These are phyloP conservation scores for Eupithecia exiguata DNA, from an alignment of 2,888 invertebrate species.

Conservation along the genomic window DNA sequence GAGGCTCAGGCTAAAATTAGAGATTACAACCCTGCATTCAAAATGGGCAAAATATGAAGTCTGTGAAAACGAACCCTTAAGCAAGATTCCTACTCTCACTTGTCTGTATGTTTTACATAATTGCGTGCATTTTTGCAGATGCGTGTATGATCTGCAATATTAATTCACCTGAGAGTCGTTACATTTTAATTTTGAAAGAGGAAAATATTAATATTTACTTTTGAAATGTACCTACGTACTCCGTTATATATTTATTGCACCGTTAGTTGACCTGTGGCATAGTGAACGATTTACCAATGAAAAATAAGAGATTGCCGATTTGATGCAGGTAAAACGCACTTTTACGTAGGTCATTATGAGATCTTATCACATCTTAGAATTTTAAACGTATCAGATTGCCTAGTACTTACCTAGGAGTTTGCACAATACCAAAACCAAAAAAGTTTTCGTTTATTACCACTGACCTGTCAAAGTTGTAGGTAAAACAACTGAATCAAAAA, in stretches of 20 bases:
- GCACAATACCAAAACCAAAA: no score
- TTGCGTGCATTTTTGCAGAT: conserved; percentile 22
- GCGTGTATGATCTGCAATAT: conserved; percentile 20
- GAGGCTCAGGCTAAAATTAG: not conserved
- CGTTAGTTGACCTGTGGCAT: not conserved
- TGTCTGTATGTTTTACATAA: conserved; percentile 3
- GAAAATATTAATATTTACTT: conserved; percentile 10
- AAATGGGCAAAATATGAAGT: not conserved
- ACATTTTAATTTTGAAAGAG: conserved; percentile 5
- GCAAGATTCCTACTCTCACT: not conserved
- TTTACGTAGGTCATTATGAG: no score
- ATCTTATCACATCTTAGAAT: no score
- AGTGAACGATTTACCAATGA: not conserved
- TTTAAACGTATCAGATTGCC: no score
- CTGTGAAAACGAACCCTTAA: not conserved
- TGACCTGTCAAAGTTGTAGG: no score
- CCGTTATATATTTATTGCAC: not conserved
- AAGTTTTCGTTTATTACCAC: no score
- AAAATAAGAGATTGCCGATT: not conserved
- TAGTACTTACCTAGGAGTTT: no score
- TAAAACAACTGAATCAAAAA: no score
- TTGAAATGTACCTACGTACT: not conserved
- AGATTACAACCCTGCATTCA: not conserved
- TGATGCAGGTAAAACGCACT: not conserved
- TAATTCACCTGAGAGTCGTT: conserved; percentile 13